A percentile compares a stretch with the other conserved stretches of the same genome.
Conservation (phyloP, 1,140 invertebrate genomes). For the Scylla paramamosain region DNA sequence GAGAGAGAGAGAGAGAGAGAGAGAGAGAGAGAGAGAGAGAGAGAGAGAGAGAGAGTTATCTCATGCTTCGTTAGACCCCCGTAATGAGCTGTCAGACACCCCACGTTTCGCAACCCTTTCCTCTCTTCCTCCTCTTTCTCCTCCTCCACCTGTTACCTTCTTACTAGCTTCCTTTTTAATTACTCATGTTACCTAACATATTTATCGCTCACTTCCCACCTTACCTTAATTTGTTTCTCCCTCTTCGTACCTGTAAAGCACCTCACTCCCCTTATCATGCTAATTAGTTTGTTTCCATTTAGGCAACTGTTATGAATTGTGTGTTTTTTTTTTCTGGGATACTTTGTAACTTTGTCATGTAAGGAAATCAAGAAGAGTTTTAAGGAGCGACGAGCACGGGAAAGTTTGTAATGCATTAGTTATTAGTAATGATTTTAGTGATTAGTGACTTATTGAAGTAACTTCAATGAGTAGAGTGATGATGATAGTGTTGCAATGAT, state of each 20-base stretch:
- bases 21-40: conserved; percentile 3
- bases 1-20: conserved; percentile 3
- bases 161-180: neutral
- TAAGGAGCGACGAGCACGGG: too few species aligned
- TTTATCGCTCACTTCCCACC: neutral
- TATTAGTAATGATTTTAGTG: too few species aligned
- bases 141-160: neutral
- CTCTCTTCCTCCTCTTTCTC: neutral
- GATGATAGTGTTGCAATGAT: too few species aligned
- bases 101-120: neutral
- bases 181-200: neutral
- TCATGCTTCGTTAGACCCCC: neutral
- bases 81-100: neutral
- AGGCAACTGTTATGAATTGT: too few species aligned
- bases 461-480: too few species aligned
- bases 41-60: neutral
- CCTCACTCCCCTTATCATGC: neutral
- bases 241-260: neutral
- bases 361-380: too few species aligned
- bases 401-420: too few species aligned
- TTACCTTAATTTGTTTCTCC: neutral
- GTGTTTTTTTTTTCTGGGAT: neutral
- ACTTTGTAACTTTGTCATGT: neutral
- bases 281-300: too few species aligned
- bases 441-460: too few species aligned